phyloP scores from a whole-genome alignment of 1,140 invertebrate genomes.

The Meloidogyne floridensis region DNA sequence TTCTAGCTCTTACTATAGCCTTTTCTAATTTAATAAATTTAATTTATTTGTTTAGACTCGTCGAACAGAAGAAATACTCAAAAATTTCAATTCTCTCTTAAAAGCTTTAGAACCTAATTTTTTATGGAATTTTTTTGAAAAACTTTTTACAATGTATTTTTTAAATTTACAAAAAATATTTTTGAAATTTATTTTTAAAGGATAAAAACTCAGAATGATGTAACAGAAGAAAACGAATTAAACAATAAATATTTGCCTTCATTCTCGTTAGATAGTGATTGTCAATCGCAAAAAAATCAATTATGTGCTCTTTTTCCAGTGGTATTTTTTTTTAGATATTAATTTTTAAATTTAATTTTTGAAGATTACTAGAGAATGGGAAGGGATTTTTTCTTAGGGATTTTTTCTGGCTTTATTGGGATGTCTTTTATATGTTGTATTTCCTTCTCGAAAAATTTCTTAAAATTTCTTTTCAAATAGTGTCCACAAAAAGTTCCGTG shows the following conservation, averaged over 20 bases:
- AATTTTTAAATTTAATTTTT: no score
- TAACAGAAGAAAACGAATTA: not conserved
- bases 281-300: not conserved
- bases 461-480: no score
- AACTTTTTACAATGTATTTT: conserved; percentile 69
- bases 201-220: not conserved
- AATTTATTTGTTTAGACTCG: conserved; percentile 35
- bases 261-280: not conserved
- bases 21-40: no score
- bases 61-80: conserved; percentile 72
- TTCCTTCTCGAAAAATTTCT: no score
- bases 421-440: no score
- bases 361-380: no score
- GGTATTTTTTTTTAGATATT: conserved; percentile 30
- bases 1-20: no score
- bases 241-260: not conserved
- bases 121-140: conserved; percentile 81
- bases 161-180: not conserved
- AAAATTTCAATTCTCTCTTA: conserved; percentile 83
- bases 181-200: not conserved
- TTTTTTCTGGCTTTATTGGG: no score
- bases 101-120: conserved; percentile 81
- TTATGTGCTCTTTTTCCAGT: conserved; percentile 41
- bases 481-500: no score
- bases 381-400: no score